Conservation (phyloP, 92 coral and sea anemone genomes). For the Actinostola sp. region DNA sequence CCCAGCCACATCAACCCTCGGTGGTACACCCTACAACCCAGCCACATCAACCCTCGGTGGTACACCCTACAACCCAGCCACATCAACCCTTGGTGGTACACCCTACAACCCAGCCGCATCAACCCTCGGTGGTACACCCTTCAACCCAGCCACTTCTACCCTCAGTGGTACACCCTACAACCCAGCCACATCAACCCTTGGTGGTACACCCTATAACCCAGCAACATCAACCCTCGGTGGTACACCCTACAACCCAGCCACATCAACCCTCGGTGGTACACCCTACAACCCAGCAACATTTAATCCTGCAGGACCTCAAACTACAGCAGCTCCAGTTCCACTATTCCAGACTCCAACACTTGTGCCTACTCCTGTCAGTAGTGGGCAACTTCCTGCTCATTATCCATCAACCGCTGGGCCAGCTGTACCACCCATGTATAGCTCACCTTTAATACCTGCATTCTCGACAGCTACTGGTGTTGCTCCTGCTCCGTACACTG, state of each 20-base stretch:
- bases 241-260: slow-evolving; percentile 17
- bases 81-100: slow-evolving; percentile 31
- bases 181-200: slow-evolving; percentile 7
- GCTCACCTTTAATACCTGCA: slow-evolving; percentile 15
- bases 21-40: slow-evolving; percentile 13
- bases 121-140: too few species aligned
- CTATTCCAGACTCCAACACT: slow-evolving; percentile 34
- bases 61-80: slow-evolving; percentile 12
- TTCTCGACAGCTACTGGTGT: background rate
- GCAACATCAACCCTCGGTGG: slow-evolving; percentile 11
- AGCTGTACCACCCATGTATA: slow-evolving; percentile 1
- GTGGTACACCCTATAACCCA: slow-evolving; percentile 23
- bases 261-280: slow-evolving; percentile 34
- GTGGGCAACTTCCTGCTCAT: slow-evolving; percentile 24
- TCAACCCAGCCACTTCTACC: slow-evolving; percentile 23
- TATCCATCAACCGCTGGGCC: slow-evolving; percentile 7
- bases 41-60: slow-evolving; percentile 8
- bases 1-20: background rate
- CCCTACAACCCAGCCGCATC: too few species aligned
- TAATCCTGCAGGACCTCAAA: slow-evolving; percentile 36
- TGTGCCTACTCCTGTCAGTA: slow-evolving; percentile 27
- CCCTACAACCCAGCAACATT: slow-evolving; percentile 41
- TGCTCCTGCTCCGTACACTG: background rate
- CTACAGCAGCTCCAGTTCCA: slow-evolving; percentile 32
- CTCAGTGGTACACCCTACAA: background rate